phyloP scores from a whole-genome alignment of 2,113 vertebrate species.

The Carlito syrichta region DNA sequence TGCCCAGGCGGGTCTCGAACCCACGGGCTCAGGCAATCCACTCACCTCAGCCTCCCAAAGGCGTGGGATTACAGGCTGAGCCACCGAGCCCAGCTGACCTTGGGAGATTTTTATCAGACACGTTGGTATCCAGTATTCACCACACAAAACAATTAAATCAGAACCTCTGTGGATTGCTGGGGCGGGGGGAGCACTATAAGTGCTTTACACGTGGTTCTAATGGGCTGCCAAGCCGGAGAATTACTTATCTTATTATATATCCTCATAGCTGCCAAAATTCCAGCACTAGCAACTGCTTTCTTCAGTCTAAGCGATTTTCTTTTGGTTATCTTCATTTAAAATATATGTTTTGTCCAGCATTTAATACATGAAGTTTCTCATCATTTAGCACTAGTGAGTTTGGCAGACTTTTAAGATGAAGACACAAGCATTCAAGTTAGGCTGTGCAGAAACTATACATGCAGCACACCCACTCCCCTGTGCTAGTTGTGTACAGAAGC shows the following conservation, averaged over 20 bases:
- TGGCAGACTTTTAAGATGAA: not conserved
- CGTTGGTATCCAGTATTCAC: not conserved
- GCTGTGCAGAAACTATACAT: not conserved
- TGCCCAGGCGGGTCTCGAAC: no score
- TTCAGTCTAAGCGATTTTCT: not conserved
- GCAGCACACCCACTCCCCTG: not conserved
- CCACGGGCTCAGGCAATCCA: no score
- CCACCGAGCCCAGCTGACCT: no score
- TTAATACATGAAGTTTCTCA: not conserved
- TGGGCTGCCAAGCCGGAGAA: not conserved
- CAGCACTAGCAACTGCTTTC: not conserved
- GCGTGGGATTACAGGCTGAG: no score
- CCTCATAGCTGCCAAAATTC: not conserved
- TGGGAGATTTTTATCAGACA: not conserved
- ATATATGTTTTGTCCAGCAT: not conserved
- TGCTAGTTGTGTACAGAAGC: not conserved
- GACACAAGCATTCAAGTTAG: not conserved
- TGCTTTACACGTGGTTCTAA: not conserved
- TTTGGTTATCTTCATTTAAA: slow-evolving; percentile 1
- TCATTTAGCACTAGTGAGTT: slow-evolving; percentile 15
- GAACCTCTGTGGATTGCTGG: not conserved
- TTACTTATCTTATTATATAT: not conserved
- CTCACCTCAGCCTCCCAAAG: no score
- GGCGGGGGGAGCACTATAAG: no score
- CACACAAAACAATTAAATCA: not conserved